These are phyloP conservation scores for Polietes domitor DNA, from an alignment of 2,888 invertebrate species.

Conservation along the genomic window DNA sequence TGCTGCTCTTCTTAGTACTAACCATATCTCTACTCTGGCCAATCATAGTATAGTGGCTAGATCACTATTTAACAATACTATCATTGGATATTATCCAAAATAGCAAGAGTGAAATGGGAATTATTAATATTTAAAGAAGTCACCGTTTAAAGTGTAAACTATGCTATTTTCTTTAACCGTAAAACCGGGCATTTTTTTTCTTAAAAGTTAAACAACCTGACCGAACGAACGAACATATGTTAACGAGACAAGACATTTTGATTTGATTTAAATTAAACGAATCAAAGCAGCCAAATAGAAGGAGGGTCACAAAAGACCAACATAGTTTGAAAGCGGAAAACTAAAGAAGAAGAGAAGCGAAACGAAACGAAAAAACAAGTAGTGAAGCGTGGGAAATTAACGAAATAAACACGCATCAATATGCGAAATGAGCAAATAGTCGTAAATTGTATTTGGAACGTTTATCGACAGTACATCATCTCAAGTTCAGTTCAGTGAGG, in stretches of 20 bases:
- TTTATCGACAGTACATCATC: constrained; percentile 65
- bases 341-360: neutral
- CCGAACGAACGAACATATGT: no score
- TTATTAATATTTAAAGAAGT: no score
- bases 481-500: no score
- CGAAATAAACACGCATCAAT: constrained; percentile 53
- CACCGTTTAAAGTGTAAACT: no score
- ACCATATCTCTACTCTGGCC: no score
- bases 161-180: no score
- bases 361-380: neutral
- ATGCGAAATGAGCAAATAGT: constrained; percentile 56
- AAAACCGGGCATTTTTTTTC: no score
- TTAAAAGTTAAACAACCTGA: constrained; percentile 39
- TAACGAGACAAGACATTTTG: constrained; percentile 6
- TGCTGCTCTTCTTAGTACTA: no score
- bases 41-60: no score
- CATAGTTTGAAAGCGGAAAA: constrained; percentile 1
- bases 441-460: constrained; percentile 64
- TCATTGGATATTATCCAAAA: no score
- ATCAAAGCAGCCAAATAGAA: constrained; percentile 24
- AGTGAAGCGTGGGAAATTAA: constrained; percentile 63
- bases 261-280: constrained; percentile 53
- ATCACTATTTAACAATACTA: no score
- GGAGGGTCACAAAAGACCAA: neutral
- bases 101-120: no score